Evolutionary conservation across 2,888 invertebrate species (phyloP).

Genomic region (Synergus japonicus): DNA sequence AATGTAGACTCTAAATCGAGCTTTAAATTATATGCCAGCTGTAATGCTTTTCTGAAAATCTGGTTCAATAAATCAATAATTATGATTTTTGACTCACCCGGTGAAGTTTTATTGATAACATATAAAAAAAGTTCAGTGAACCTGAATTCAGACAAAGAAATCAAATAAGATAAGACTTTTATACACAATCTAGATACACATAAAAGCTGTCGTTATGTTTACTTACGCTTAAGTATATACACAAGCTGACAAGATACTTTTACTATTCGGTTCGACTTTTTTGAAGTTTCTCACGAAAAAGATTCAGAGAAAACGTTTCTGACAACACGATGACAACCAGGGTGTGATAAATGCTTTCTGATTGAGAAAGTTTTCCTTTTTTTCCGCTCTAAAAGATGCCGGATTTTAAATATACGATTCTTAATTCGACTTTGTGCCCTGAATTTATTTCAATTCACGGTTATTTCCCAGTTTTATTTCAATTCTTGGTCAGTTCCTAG

Average conservation of each 20-base stretch:
- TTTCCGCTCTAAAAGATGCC: too few relatives aligned
- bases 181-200: not conserved
- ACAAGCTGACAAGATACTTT: not conserved
- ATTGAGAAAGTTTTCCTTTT: not conserved
- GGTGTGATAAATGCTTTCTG: not conserved
- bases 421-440: too few relatives aligned
- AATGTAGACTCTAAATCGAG: not conserved
- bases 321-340: not conserved
- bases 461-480: too few relatives aligned
- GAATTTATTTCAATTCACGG: too few relatives aligned
- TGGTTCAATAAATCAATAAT: not conserved
- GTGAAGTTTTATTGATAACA: not conserved
- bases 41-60: not conserved
- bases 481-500: too few relatives aligned
- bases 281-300: not conserved
- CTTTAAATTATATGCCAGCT: slow-evolving; percentile 6
- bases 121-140: not conserved
- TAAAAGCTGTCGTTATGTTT: slow-evolving; percentile 20
- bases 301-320: not conserved
- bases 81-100: not conserved
- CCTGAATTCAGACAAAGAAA: not conserved
- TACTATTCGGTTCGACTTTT: not conserved
- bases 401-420: too few relatives aligned
- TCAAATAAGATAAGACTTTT: not conserved
- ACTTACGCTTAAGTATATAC: not conserved